Evolutionary conservation across 64 coral and sea anemone species (phyloP).

Genomic region (Exaiptasia diaphana): DNA sequence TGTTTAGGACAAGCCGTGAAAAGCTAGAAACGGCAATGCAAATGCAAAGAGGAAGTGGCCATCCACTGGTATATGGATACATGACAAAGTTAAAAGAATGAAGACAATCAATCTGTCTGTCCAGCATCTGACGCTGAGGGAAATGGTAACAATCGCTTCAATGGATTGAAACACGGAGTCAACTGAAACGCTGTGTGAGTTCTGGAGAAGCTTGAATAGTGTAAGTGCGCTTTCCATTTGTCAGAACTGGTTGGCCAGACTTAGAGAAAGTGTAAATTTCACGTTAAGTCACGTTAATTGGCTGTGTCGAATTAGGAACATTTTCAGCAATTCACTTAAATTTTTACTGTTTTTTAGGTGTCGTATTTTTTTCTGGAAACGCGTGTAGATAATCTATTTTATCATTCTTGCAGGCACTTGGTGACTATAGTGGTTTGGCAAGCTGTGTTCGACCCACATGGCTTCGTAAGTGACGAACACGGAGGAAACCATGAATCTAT

Average conservation of each 20-base stretch:
- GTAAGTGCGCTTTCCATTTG: slow-evolving; percentile 52
- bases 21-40: slow-evolving; percentile 29
- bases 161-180: slow-evolving; percentile 53
- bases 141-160: slow-evolving; percentile 43
- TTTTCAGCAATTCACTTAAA: too few relatives aligned
- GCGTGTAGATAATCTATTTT: too few relatives aligned
- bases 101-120: slow-evolving; percentile 60
- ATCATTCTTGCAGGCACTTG: slow-evolving; percentile 27
- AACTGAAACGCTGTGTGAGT: slow-evolving; percentile 59
- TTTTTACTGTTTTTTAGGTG: too few relatives aligned
- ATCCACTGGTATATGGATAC: slow-evolving; percentile 32
- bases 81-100: slow-evolving; percentile 65
- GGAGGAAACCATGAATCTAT: slow-evolving; percentile 62
- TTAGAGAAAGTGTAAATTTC: too few relatives aligned
- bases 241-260: too few relatives aligned
- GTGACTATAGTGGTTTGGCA: slow-evolving; percentile 44
- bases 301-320: too few relatives aligned
- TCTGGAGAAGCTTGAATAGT: slow-evolving; percentile 50
- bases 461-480: slow-evolving; percentile 53
- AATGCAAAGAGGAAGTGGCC: slow-evolving; percentile 28
- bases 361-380: too few relatives aligned
- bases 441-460: slow-evolving; percentile 52
- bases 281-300: too few relatives aligned
- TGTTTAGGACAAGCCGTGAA: slow-evolving; percentile 31
- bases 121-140: slow-evolving; percentile 32